Base-by-base conservation (phyloP, 2,113 vertebrate genomes). In the Chaetops frenatus region DNA sequence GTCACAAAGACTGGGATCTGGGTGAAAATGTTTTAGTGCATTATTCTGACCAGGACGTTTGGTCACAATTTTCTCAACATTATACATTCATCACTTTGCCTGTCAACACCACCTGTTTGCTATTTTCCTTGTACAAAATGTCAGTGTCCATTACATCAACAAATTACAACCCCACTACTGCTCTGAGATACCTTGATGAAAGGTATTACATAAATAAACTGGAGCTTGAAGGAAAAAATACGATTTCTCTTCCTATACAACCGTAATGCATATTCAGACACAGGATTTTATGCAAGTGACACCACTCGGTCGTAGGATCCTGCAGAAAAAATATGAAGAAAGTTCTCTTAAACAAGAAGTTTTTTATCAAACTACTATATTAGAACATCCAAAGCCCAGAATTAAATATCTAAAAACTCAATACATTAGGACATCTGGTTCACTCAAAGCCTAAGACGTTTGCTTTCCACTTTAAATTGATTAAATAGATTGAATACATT, bases 401-500 rank as follows among this genome's bases (percentile, higher is more conserved):
- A 87, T 51, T 48, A 56, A 64, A 27, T 18, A 67, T 10, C 56
- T 73, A 51, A 62, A 79, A 81, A 20, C 1, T 3, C 44, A 88
- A 45, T 38, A 19, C 31, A 33, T 2, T 56, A 80, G 83, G 80
- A 74, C 56, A 83, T 76, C 35, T 50, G 40, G 60, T 67, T 92
- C 85, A 78, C 44, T 57, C 76, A 56, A 56, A 94, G 81, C 53
- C 48, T 27, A 57, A 85, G 56, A 83, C 0, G 0, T 71, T 81
- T 83, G 56, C 86, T 84, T 83, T 83, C 92, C 77, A 74, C 74
- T 95, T 86, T 33, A 70, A 94, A 93, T 90, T 89, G 72, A 90
- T 81, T 83, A 72, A 83, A 88, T 72, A 89, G 82, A 94, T 88
- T 62, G 86, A 88, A 78, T 51, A 81, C 57, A 64, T 76, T 66